A percentile compares a stretch with the other conserved stretches of the same genome.
Conservation (phyloP, 2,113 vertebrate genomes). For the Canis aureus region DNA sequence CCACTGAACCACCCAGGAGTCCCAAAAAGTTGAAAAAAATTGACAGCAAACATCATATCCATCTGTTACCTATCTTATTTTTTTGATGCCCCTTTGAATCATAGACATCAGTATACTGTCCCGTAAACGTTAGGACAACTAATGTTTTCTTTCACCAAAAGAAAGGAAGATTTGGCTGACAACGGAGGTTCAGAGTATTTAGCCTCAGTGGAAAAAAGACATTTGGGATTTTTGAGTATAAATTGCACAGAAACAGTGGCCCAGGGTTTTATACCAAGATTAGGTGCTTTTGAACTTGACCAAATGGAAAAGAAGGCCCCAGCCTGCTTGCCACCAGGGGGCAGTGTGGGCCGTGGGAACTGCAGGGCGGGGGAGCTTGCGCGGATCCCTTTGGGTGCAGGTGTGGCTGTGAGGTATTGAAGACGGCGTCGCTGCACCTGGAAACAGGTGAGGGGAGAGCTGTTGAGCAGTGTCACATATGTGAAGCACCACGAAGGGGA, state of each 20-base stretch:
- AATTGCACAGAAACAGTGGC: background rate
- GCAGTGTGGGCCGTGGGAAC: constrained; percentile 50
- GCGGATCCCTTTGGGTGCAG: fast-evolving
- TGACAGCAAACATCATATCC: background rate
- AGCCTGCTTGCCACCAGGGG: constrained; percentile 57
- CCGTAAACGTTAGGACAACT: background rate
- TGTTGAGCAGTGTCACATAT: background rate
- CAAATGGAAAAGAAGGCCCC: background rate
- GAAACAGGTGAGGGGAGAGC: background rate
- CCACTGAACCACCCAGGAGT: no score
- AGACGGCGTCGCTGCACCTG: background rate
- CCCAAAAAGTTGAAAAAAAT: background rate
- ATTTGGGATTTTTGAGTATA: background rate
- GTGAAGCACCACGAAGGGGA: background rate
- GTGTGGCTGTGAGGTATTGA: background rate
- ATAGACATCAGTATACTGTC: background rate
- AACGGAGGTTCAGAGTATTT: background rate
- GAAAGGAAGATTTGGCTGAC: background rate
- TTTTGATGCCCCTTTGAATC: background rate
- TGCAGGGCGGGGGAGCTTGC: fast-evolving
- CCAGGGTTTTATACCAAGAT: background rate
- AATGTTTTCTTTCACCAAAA: background rate
- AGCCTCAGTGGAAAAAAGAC: background rate
- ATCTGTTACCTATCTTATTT: background rate
- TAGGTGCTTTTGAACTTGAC: background rate